Percentiles rank a stretch among this genome's conserved stretches.
phyloP scores from a whole-genome alignment of 2,113 vertebrate genomes.

The Myotis yumanensis region DNA sequence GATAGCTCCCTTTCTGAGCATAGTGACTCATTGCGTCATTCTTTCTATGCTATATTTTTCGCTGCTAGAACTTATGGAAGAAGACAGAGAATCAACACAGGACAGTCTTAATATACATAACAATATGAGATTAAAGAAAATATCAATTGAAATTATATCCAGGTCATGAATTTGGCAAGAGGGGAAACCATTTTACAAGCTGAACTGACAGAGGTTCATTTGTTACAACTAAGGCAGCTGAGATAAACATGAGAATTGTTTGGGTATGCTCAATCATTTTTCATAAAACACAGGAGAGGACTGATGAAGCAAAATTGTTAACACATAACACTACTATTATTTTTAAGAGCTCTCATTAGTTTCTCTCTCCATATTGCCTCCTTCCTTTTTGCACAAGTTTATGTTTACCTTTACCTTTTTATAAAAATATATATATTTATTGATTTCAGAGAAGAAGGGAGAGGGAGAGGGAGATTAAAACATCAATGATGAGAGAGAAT shows the following conservation, averaged over 20 bases:
- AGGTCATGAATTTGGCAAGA: neutral
- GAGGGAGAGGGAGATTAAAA: too few relatives aligned
- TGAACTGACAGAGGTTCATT: neutral
- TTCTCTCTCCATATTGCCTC: neutral
- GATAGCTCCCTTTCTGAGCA: neutral
- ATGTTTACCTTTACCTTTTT: too few relatives aligned
- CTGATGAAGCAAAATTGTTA: neutral
- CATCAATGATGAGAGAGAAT: too few relatives aligned
- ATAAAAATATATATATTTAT: too few relatives aligned
- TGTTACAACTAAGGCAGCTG: neutral
- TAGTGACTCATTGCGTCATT: accelerated
- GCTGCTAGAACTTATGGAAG: neutral
- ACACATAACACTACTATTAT: neutral
- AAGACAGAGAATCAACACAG: neutral
- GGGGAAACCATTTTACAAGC: neutral
- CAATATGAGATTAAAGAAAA: neutral
- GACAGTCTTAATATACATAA: neutral
- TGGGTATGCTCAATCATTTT: neutral
- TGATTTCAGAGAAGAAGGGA: too few relatives aligned
- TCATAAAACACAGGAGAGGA: neutral
- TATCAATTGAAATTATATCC: neutral
- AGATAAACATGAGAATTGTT: neutral
- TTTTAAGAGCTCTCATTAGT: neutral
- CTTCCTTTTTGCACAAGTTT: neutral
- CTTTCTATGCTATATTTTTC: neutral